Conservation (phyloP, 1,140 invertebrate species). For the Luehdorfia chinensis region DNA sequence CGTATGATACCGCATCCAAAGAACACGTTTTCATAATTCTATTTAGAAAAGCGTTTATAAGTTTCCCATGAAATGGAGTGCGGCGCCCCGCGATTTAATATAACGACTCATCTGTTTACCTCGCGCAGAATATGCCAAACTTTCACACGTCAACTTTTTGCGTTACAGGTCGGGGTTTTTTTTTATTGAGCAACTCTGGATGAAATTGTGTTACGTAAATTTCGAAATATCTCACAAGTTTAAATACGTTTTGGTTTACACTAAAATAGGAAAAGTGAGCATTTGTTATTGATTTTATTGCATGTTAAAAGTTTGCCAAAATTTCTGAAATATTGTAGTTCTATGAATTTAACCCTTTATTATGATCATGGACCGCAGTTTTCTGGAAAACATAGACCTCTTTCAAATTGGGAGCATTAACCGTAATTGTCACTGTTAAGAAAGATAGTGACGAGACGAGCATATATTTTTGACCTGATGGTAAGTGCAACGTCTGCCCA, state of each 20-base stretch:
- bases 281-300: too few relatives aligned
- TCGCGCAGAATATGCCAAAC: constrained; percentile 51
- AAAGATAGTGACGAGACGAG: too few relatives aligned
- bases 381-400: too few relatives aligned
- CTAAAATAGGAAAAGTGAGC: not conserved
- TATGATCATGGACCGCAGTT: too few relatives aligned
- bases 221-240: constrained; percentile 6
- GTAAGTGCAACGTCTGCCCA: too few relatives aligned
- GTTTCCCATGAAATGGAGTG: constrained; percentile 71
- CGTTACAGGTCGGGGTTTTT: constrained; percentile 20
- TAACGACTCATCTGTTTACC: constrained; percentile 60
- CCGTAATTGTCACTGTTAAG: too few relatives aligned
- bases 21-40: constrained; percentile 6
- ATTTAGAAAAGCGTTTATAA: constrained; percentile 39
- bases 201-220: constrained; percentile 9
- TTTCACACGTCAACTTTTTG: constrained; percentile 43
- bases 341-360: too few relatives aligned
- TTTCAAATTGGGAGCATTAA: too few relatives aligned
- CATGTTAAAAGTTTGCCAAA: too few relatives aligned
- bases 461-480: too few relatives aligned
- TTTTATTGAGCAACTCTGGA: constrained; percentile 27
- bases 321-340: too few relatives aligned
- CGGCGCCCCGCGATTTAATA: constrained; percentile 58
- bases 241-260: not conserved
- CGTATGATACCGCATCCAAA: constrained; percentile 40